Percentiles rank a stretch among this genome's conserved stretches.
phyloP scores from a whole-genome alignment of 2,113 vertebrate species.

The Gymnarchus niloticus region DNA sequence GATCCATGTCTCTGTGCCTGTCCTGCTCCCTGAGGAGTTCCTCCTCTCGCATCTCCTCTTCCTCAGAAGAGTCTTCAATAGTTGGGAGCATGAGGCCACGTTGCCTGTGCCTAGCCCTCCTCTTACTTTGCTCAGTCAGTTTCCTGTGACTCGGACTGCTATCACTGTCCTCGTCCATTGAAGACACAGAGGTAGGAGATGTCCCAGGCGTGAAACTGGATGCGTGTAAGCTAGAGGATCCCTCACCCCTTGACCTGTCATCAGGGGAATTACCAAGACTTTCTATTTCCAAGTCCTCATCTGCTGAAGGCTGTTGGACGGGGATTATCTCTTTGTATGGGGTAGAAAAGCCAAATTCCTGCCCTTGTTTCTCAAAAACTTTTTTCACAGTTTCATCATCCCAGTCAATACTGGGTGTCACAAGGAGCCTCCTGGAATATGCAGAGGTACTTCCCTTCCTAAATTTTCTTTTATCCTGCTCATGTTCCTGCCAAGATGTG shows the following conservation, averaged over 20 bases:
- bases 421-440: constrained; percentile 68
- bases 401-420: constrained; percentile 72
- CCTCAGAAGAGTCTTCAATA: constrained; percentile 97
- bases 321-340: constrained; percentile 35
- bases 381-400: constrained; percentile 76
- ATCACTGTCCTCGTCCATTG: constrained; percentile 95
- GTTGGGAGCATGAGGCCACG: constrained; percentile 88
- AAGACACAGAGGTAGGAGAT: constrained; percentile 92
- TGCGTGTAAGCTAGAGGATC: constrained; percentile 91
- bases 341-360: constrained; percentile 62
- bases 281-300: constrained; percentile 88
- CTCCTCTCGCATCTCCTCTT: constrained; percentile 90
- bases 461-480: constrained; percentile 59
- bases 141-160: constrained; percentile 88
- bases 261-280: constrained; percentile 94
- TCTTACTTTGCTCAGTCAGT: constrained; percentile 79
- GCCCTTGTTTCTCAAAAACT: constrained; percentile 65
- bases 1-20: constrained; percentile 76
- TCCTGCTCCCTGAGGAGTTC: constrained; percentile 89
- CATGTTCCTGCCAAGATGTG: constrained; percentile 55
- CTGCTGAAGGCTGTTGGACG: constrained; percentile 59
- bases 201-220: constrained; percentile 96
- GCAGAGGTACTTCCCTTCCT: constrained; percentile 58
- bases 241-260: constrained; percentile 89
- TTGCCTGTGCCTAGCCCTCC: constrained; percentile 88